Conservation (phyloP, 1,140 invertebrate species). For the Drosophila equinoxialis region DNA sequence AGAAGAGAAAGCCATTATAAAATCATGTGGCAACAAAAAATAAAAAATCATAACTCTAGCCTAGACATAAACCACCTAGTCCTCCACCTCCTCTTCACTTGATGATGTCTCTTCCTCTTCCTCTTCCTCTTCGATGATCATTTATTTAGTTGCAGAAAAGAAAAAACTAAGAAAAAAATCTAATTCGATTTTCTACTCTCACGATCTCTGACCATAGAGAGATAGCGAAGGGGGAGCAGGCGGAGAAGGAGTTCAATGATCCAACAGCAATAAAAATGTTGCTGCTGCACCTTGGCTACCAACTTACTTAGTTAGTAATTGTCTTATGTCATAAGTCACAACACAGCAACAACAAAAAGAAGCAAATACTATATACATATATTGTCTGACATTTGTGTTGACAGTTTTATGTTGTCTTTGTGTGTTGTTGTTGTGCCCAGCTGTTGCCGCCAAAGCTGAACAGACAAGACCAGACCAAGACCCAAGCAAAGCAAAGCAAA, state of each 20-base stretch:
- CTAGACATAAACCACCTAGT: conserved; percentile 24
- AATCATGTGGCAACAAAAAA: conserved; percentile 23
- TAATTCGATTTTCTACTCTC: conserved; percentile 12
- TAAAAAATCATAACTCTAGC: neutral
- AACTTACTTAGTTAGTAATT: conserved; percentile 42
- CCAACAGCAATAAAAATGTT: conserved; percentile 1
- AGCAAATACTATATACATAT: neutral
- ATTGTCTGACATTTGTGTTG: conserved; percentile 63
- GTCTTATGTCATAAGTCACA: conserved; percentile 78
- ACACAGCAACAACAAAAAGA: conserved; percentile 22
- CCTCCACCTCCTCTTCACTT: neutral
- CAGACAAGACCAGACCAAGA: neutral
- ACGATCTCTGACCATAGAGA: conserved; percentile 13
- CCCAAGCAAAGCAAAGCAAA: conserved; percentile 11
- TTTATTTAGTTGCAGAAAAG: conserved; percentile 31
- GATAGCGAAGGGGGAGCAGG: neutral
- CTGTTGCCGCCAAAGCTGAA: conserved; percentile 4
- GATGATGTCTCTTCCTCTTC: conserved; percentile 9
- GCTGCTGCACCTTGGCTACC: conserved; percentile 58
- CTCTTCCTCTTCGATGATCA: conserved; percentile 2
- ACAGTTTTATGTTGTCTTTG: conserved; percentile 64
- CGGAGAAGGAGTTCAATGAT: conserved; percentile 37
- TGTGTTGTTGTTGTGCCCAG: conserved; percentile 32
- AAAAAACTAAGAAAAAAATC: too few species aligned
- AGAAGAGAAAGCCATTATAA: conserved; percentile 3